Evolutionary conservation across 2,797 vertebrate genomes (phyloP).

Genomic region (Catamblyrhynchus diadema): DNA sequence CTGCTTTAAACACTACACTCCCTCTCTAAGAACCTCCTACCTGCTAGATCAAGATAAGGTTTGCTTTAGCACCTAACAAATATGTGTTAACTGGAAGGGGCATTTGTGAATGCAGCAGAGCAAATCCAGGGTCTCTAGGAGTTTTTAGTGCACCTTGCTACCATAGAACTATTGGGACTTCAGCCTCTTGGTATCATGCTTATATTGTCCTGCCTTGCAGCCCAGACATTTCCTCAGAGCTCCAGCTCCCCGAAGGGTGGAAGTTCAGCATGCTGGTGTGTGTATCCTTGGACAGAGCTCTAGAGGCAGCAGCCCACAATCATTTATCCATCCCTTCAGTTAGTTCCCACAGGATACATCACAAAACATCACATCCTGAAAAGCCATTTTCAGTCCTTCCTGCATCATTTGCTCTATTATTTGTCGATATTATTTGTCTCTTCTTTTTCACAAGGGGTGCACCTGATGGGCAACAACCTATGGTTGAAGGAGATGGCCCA

Average conservation of each 20-base stretch:
- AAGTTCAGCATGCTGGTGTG: background rate
- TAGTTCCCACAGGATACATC: background rate
- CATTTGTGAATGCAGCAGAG: background rate
- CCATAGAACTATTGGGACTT: background rate
- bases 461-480: background rate
- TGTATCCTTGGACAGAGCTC: background rate
- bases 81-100: background rate
- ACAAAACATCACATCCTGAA: background rate
- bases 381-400: background rate
- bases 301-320: background rate
- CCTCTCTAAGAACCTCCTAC: background rate
- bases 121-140: background rate
- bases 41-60: background rate
- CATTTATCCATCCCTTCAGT: background rate
- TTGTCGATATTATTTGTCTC: background rate
- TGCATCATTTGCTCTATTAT: background rate
- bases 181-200: background rate
- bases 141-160: background rate
- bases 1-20: background rate
- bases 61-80: background rate
- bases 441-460: background rate
- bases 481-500: background rate
- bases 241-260: background rate
- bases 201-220: background rate
- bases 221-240: background rate